Conservation (phyloP, 64 coral and sea anemone genomes). For the Montipora foliosa region DNA sequence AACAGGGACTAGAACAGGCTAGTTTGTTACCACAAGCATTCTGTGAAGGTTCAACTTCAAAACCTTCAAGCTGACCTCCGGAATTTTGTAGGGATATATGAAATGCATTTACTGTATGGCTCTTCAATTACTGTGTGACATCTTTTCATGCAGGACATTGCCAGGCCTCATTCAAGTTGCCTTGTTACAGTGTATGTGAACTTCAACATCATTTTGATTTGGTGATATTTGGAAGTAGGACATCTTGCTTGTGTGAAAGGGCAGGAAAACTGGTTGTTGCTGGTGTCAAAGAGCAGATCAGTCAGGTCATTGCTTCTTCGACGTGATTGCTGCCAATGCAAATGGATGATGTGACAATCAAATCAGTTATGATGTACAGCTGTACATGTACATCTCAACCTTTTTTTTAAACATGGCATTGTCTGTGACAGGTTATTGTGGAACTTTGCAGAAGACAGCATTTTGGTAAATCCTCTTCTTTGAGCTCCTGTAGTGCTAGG, state of each 20-base stretch:
- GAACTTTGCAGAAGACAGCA: no score
- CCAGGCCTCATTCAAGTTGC: slow-evolving; percentile 2
- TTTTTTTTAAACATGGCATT: no score
- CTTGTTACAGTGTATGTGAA: background rate
- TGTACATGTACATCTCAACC: no score
- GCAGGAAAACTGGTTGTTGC: background rate
- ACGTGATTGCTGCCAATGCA: background rate
- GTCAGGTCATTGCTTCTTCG: background rate
- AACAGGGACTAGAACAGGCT: slow-evolving; percentile 98
- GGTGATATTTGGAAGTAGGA: background rate
- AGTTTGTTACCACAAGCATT: slow-evolving; percentile 81
- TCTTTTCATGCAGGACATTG: background rate
- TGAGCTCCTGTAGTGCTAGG: no score
- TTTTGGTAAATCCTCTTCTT: no score
- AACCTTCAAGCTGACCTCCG: slow-evolving; percentile 15
- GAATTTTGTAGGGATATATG: background rate
- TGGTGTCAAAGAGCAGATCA: background rate
- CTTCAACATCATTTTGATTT: background rate
- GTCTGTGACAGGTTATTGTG: no score
- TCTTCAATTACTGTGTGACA: background rate
- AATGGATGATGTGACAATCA: background rate
- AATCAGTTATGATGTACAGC: no score
- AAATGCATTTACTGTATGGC: background rate
- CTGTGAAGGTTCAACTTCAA: slow-evolving; percentile 76
- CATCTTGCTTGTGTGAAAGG: no score